Conservation (phyloP, 2,888 invertebrate genomes). For the Cantharis lateralis region DNA sequence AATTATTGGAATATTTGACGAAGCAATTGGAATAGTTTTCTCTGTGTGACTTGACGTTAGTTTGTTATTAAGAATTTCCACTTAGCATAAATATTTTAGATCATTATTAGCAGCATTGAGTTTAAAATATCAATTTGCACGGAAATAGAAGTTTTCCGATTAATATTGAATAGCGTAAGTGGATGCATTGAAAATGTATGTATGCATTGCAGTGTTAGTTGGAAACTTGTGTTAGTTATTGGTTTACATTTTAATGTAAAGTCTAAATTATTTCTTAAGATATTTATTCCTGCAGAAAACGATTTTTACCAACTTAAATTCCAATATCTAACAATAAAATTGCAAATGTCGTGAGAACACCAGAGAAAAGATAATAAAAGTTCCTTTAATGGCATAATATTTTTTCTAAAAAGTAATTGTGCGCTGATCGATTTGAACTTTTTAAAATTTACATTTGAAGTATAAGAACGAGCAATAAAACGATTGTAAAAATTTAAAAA, state of each 20-base stretch:
- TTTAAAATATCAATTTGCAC: no score
- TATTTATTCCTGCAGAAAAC: neutral
- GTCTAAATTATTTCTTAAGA: neutral
- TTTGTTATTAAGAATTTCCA: no score
- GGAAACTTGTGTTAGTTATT: neutral
- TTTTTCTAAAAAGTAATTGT: conserved; percentile 25
- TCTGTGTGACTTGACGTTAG: no score
- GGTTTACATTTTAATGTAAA: neutral
- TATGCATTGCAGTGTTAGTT: neutral
- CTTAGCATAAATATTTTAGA: no score
- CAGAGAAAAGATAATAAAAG: conserved; percentile 18
- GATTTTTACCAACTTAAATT: conserved; percentile 8
- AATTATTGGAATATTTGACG: no score
- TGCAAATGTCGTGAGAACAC: conserved; percentile 14
- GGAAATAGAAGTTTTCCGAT: no score
- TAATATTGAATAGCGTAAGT: no score
- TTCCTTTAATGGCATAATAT: conserved; percentile 23
- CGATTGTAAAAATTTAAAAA: conserved; percentile 21
- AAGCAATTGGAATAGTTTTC: no score
- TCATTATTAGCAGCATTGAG: neutral
- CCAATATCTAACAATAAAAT: conserved; percentile 20
- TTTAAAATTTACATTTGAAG: conserved; percentile 23
- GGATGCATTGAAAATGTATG: neutral
- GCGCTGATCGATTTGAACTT: conserved; percentile 19
- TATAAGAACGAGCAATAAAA: conserved; percentile 20